Conservation (phyloP, 2,113 vertebrate genomes). For the Nibea coibor region DNA sequence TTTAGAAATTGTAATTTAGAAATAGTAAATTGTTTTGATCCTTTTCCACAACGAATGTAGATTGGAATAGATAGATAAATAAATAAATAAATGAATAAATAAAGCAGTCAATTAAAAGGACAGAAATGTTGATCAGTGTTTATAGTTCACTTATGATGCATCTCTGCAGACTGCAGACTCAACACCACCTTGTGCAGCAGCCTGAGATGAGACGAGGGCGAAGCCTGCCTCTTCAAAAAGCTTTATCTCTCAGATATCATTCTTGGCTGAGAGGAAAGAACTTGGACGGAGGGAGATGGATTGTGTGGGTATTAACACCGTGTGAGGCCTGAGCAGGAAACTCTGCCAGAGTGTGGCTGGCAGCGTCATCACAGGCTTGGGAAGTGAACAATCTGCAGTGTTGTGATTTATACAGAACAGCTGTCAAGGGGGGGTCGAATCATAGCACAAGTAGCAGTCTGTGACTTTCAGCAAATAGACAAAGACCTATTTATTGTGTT, state of each 20-base stretch:
- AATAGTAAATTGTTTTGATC: too few species aligned
- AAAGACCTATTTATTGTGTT: slow-evolving; percentile 59
- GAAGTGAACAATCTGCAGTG: slow-evolving; percentile 65
- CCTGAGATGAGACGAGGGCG: slow-evolving; percentile 23
- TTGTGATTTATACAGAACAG: slow-evolving; percentile 71
- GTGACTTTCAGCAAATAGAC: slow-evolving; percentile 50
- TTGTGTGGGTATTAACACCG: slow-evolving; percentile 65
- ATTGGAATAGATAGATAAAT: too few species aligned
- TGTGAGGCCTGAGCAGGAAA: slow-evolving; percentile 61
- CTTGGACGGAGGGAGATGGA: slow-evolving; percentile 60
- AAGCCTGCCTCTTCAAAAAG: slow-evolving; percentile 38
- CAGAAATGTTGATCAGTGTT: not conserved
- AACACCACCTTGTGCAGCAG: slow-evolving; percentile 8
- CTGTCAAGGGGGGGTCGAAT: slow-evolving; percentile 54
- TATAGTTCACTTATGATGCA: not conserved
- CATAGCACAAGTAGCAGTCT: slow-evolving; percentile 35
- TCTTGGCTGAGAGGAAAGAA: slow-evolving; percentile 50
- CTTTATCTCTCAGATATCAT: slow-evolving; percentile 49
- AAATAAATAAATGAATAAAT: too few species aligned
- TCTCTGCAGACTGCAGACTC: not conserved
- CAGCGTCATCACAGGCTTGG: slow-evolving; percentile 64
- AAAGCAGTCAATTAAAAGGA: too few species aligned
- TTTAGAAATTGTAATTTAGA: too few species aligned
- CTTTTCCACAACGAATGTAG: too few species aligned
- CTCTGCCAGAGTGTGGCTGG: slow-evolving; percentile 66